Percentiles rank a stretch among this genome's conserved stretches.
phyloP scores from a whole-genome alignment of 2,113 vertebrate species.

The Forbesichthys papilliferus region DNA sequence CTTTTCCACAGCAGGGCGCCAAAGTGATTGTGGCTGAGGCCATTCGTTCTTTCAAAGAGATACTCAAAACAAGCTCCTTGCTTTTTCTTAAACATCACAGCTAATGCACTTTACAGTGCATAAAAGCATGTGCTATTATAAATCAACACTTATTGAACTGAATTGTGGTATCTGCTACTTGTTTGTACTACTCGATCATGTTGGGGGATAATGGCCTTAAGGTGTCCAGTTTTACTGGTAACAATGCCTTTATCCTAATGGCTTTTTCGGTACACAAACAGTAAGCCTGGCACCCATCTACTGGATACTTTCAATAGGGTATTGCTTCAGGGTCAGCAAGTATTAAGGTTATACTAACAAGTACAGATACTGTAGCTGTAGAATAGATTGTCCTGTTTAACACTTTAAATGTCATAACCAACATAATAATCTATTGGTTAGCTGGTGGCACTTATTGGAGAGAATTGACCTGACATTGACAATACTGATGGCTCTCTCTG shows the following conservation, averaged over 20 bases:
- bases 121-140: slow-evolving; percentile 52
- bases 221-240: not conserved
- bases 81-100: not conserved
- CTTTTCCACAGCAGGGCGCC: not conserved
- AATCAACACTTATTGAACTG: slow-evolving; percentile 33
- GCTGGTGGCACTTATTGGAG: not conserved
- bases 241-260: no score
- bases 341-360: not conserved
- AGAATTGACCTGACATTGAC: not conserved
- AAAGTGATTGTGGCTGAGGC: not conserved
- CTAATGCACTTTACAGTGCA: not conserved
- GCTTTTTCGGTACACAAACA: no score
- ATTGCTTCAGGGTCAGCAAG: not conserved
- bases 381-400: not conserved
- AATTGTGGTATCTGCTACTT: slow-evolving; percentile 18
- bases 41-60: not conserved
- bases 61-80: slow-evolving; percentile 7
- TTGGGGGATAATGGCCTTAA: not conserved
- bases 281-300: no score
- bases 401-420: not conserved
- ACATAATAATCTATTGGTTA: no score
- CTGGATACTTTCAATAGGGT: no score
- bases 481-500: slow-evolving; percentile 42
- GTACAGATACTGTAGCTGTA: not conserved
- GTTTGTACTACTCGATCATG: slow-evolving; percentile 2